Evolutionary conservation across 2,888 invertebrate genomes (phyloP).

Genomic region (Trichopoda pennipes): DNA sequence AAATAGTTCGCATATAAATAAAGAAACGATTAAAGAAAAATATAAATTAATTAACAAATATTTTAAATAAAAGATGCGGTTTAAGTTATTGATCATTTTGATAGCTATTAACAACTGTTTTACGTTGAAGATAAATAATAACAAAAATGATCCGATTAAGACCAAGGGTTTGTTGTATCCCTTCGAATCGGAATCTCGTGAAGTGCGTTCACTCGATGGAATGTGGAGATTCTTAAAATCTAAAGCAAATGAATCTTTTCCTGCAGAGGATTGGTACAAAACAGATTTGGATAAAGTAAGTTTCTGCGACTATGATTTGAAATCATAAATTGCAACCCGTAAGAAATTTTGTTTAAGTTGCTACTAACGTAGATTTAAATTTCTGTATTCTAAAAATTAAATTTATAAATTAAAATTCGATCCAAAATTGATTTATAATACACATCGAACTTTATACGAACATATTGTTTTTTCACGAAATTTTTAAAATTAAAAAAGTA

Average conservation of each 20-base stretch:
- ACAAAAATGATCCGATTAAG: constrained; percentile 31
- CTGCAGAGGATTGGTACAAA: constrained; percentile 88
- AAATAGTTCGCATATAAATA: constrained; percentile 1
- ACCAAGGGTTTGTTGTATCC: constrained; percentile 79
- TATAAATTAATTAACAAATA: constrained; percentile 23
- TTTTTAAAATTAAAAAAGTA: too few species aligned
- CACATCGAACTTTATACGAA: too few species aligned
- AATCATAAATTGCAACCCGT: too few species aligned
- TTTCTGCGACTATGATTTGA: background rate
- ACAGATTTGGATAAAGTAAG: constrained; percentile 85
- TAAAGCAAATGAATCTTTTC: constrained; percentile 87
- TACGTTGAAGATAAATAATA: constrained; percentile 32
- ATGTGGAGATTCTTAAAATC: constrained; percentile 95
- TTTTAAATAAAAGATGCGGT: constrained; percentile 42
- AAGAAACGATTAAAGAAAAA: background rate
- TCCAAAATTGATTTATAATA: too few species aligned
- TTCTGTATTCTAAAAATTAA: too few species aligned
- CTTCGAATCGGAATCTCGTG: constrained; percentile 89
- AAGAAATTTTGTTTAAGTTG: too few species aligned
- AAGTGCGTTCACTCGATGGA: constrained; percentile 90
- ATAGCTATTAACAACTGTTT: constrained; percentile 16
- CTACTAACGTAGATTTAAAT: too few species aligned
- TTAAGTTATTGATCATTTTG: constrained; percentile 31
- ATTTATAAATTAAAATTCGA: too few species aligned
- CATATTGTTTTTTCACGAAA: too few species aligned